These are phyloP conservation scores for Ferdinandea cuprea DNA, from an alignment of 2,888 invertebrate genomes.

Conservation along the genomic window DNA sequence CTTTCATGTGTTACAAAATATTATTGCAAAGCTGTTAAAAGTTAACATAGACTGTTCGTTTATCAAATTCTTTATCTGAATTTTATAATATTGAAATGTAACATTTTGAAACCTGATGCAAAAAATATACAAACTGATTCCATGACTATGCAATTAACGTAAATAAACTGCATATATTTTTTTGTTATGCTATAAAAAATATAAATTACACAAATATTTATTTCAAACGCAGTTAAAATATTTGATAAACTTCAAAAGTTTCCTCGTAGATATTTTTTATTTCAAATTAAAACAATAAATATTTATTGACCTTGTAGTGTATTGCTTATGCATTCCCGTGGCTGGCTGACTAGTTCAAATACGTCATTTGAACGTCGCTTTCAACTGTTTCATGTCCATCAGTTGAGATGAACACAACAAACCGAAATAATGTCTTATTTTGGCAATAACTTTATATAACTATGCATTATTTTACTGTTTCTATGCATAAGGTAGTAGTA, in stretches of 20 bases:
- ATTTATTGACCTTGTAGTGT: background rate
- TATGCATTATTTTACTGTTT: conserved; percentile 22
- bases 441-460: conserved; percentile 5
- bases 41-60: no score
- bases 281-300: background rate
- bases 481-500: conserved; percentile 19
- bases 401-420: background rate
- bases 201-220: background rate
- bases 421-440: conserved; percentile 12
- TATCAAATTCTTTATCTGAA: no score
- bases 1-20: no score
- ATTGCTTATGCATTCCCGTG: background rate
- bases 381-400: no score
- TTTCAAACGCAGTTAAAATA: background rate
- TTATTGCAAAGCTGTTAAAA: no score
- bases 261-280: background rate
- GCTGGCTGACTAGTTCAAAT: background rate
- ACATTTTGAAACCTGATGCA: background rate
- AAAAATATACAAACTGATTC: background rate
- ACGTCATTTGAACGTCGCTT: conserved; percentile 16
- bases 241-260: background rate
- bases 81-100: no score
- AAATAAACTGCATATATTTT: no score
- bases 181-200: no score
- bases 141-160: no score